Percentiles rank a stretch among this genome's conserved stretches.
Conservation (phyloP, 2,888 invertebrate species). For the Nomada lathburiana region DNA sequence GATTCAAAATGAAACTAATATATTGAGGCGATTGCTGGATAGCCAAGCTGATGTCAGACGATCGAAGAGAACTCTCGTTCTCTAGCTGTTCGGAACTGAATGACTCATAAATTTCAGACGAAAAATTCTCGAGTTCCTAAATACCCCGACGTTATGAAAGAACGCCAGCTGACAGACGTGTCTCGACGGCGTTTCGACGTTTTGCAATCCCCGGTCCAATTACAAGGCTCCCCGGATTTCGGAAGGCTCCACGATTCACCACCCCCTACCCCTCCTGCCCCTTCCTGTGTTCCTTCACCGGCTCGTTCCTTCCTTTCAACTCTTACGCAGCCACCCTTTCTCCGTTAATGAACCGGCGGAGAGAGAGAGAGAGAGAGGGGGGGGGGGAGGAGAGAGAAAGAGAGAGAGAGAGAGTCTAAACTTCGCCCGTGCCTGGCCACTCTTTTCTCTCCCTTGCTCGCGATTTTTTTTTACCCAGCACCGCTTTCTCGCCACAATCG, state of each 20-base stretch:
- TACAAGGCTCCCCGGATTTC: conserved; percentile 76
- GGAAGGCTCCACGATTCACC: conserved; percentile 63
- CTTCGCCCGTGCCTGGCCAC: conserved; percentile 59
- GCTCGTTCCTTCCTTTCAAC: conserved; percentile 61
- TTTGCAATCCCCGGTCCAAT: conserved; percentile 76
- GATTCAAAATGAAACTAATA: conserved; percentile 19
- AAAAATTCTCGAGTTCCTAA: conserved; percentile 46
- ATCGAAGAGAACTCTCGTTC: conserved; percentile 28
- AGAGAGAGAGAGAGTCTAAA: conserved; percentile 65
- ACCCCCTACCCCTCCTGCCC: conserved; percentile 12
- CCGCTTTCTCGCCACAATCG: conserved; percentile 72
- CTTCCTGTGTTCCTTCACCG: conserved; percentile 19
- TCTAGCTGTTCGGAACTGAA: conserved; percentile 15
- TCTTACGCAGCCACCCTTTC: conserved; percentile 71
- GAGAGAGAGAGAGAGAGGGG: conserved; percentile 7
- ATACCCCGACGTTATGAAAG: conserved; percentile 38
- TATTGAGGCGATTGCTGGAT: conserved; percentile 8
- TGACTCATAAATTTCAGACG: conserved; percentile 22
- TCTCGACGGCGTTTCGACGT: conserved; percentile 75
- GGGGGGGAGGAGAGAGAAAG: background rate
- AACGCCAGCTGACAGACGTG: conserved; percentile 58
- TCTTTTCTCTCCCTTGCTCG: conserved; percentile 54
- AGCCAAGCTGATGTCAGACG: conserved; percentile 13
- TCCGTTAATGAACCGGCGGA: conserved; percentile 77
- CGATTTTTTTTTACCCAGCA: conserved; percentile 47